Percentiles rank a stretch among this genome's conserved stretches.
These are phyloP conservation scores for Ameiurus melas DNA, from an alignment of 2,113 vertebrate genomes.

Conservation along the genomic window DNA sequence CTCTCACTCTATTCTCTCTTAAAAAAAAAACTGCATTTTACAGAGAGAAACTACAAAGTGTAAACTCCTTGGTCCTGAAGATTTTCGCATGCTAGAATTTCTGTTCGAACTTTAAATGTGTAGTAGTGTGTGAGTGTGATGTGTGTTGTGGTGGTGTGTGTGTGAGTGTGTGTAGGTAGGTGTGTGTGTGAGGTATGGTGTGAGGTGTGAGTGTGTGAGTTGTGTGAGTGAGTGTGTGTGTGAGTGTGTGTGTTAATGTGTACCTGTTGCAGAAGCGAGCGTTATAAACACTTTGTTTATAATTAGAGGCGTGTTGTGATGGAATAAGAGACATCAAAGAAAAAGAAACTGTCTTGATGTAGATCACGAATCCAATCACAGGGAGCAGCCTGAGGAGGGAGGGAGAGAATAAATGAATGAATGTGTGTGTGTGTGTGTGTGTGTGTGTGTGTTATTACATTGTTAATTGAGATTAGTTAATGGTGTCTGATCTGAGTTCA, in stretches of 20 bases:
- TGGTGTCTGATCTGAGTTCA: background rate
- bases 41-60: too few species aligned
- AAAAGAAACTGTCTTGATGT: conserved; percentile 52
- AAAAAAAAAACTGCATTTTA: too few species aligned
- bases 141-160: conserved; percentile 6
- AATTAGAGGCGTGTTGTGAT: background rate
- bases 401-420: background rate
- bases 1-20: too few species aligned
- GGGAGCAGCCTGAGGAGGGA: conserved; percentile 64
- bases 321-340: background rate
- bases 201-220: conserved; percentile 7
- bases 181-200: conserved; percentile 19
- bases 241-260: conserved; percentile 23
- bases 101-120: background rate
- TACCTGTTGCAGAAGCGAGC: conserved; percentile 67
- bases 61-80: too few species aligned
- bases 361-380: conserved; percentile 59
- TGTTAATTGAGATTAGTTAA: background rate
- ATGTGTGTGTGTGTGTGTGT: background rate
- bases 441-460: background rate
- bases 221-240: conserved; percentile 12
- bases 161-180: background rate
- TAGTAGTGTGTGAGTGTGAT: conserved; percentile 2
- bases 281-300: background rate
- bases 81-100: too few species aligned